Evolutionary conservation across 1,140 invertebrate species (phyloP), one percentile per base, ranked within the genome.

Genomic region (Physella acuta): DNA sequence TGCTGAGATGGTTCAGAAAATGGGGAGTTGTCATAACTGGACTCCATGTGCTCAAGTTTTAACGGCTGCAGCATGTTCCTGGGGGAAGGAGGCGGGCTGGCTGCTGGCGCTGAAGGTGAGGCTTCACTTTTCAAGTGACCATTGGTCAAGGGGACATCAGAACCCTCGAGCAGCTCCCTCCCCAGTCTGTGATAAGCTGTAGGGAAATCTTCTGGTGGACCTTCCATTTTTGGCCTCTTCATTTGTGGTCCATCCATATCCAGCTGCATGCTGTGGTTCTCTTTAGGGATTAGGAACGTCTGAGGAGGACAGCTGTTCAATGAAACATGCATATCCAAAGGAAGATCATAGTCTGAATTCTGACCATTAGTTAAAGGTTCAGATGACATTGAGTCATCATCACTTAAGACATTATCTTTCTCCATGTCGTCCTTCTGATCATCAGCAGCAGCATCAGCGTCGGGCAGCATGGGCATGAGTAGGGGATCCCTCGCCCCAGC

Each of bases 91-190:
- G 39, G 17, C 14, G 63, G 36, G 56, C 37, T 17, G 51, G 79
- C 81, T 65, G 72, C 58, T 75, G 76, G 65, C 5, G 52, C 52
- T 34, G 56, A 61, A 49, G 70, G 61, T 59, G 74, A 26, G 60
- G 30, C 1, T 20, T 94, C 94, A 82, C 98, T 95, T 93, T 98
- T 98, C 81, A 95, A 91, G 77, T 97, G 86, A 97, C 97, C 1
- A 95, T 99, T 84, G 95, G 95, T 92, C 64, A 78, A 30, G 82
- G 73, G 64, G 70, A 70, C 70, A 79, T 79, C 78, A 81, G 66
- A 31, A 3, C 2, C 60, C 24, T 78, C 76, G 26, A 70, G 73
- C 24, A 84, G 72, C 65, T 84, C 81, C 71, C 75, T 79, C 33
- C 78, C 82, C 24, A 82, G 74, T 37, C 78, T 74, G 70, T 85